Evolutionary conservation across 1,140 invertebrate species (phyloP), one percentile per base, ranked within the genome.

Genomic region (Trypoxylus dichotomus): DNA sequence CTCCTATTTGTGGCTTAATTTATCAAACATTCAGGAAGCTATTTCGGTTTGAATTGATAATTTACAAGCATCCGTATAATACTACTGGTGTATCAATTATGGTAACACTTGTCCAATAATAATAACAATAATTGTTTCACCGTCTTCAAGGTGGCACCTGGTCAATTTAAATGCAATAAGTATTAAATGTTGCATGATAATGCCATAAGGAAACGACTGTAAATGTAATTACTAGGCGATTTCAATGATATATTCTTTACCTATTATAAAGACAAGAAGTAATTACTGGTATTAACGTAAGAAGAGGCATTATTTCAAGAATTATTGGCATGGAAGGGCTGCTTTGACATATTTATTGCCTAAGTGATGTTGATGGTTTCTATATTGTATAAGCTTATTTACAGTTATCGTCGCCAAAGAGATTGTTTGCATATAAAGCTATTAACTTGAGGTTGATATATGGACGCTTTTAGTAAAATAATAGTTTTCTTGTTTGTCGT

Each of bases 1-100:
- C 60, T 68, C 60, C 21, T 27, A 68, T 15, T 27, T 74, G 72
- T 42, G 32, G 72, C 15, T 74, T 21, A 43, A 37, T n/a, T 74
- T 74, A 74, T 74, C 72, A 37, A 37, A n/a, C 15, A 74, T 41
- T 74, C 72, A 74, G 72, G 72, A 74, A 74, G 41, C 72, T 74
- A 74, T n/a, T 74, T 74, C 72, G 72, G 72, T 74, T 74, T 41
- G 72, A 37, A 41, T 68, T 41, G 72, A 74, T 74, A 74, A 74
- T 32, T 42, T 74, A 74, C 72, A 74, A 42, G 37, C 72, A 74
- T 74, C 72, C 72, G 72, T 68, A 68, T 68, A 68, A 29, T 68
- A 24, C 21, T 11, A 25, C 7, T 24, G 7, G 15, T 54, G 60
- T 68, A 29, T 68, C 60, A 68, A 68, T 68, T 68, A 68, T 27